A percentile compares a stretch with the other conserved stretches of the same genome.
Evolutionary conservation across 1,140 invertebrate genomes (phyloP).

Genomic region (Patella vulgata): DNA sequence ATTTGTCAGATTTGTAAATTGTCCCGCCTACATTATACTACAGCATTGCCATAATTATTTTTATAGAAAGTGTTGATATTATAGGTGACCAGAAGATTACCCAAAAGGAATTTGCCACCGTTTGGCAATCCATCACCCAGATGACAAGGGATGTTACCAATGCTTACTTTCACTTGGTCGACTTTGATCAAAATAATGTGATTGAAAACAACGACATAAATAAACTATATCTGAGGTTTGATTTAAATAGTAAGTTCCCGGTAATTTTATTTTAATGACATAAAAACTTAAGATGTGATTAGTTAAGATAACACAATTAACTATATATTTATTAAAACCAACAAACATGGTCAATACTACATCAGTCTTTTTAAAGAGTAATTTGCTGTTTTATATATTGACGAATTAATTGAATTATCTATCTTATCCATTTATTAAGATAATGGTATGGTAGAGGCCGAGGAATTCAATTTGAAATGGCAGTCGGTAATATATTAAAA

Average conservation of each 20-base stretch:
- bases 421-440: constrained; percentile 24
- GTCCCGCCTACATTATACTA: too few species aligned
- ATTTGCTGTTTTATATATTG: not conserved
- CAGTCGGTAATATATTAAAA: constrained; percentile 38
- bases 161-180: constrained; percentile 49
- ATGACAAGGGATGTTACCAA: constrained; percentile 38
- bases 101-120: constrained; percentile 37
- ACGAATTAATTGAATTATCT: too few species aligned
- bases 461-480: constrained; percentile 41
- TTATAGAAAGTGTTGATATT: constrained; percentile 12
- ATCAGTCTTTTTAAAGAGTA: not conserved
- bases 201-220: constrained; percentile 38
- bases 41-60: too few species aligned
- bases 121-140: constrained; percentile 41
- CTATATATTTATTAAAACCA: not conserved
- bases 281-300: too few species aligned
- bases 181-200: constrained; percentile 41
- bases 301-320: too few species aligned
- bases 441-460: constrained; percentile 31
- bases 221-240: constrained; percentile 41
- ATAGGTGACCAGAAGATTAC: constrained; percentile 43
- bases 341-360: not conserved
- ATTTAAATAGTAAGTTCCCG: constrained; percentile 37
- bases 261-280: too few species aligned
- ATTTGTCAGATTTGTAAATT: too few species aligned